phyloP scores from a whole-genome alignment of 2,797 vertebrate genomes.

The Octomys mimax region DNA sequence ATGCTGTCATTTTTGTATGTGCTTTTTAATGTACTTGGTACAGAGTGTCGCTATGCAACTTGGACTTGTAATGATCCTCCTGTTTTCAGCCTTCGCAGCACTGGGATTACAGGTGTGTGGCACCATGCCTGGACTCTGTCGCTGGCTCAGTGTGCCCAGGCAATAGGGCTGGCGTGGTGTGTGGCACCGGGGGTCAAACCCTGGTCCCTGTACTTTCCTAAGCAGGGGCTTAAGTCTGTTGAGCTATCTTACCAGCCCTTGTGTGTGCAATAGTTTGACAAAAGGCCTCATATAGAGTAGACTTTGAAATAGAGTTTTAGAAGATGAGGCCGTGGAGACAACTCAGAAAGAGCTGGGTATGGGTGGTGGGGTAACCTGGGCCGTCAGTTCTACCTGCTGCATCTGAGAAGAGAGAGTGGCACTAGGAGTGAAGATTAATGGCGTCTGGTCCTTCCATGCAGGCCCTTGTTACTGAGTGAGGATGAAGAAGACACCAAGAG shows the following conservation, averaged over 20 bases:
- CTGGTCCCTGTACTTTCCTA: too few relatives aligned
- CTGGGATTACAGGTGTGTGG: too few relatives aligned
- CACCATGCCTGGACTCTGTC: too few relatives aligned
- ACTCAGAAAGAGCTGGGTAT: not conserved
- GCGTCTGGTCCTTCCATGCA: conserved; percentile 74
- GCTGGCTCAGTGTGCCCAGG: too few relatives aligned
- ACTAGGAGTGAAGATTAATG: not conserved
- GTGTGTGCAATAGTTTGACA: not conserved
- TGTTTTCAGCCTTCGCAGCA: too few relatives aligned
- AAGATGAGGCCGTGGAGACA: not conserved
- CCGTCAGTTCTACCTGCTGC: not conserved
- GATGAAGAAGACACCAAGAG: conserved; percentile 97
- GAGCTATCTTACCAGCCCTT: not conserved
- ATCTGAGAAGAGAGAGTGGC: not conserved
- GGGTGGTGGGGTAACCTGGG: not conserved
- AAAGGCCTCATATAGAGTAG: not conserved
- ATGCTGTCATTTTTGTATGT: not conserved
- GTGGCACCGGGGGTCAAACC: too few relatives aligned
- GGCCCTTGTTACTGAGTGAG: conserved; percentile 94
- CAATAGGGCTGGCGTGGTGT: too few relatives aligned
- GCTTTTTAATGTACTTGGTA: too few relatives aligned
- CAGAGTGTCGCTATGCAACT: too few relatives aligned
- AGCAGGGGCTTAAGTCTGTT: too few relatives aligned
- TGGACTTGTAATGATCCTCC: too few relatives aligned
- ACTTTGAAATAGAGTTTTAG: not conserved